A percentile compares a stretch with the other conserved stretches of the same genome.
Conservation (phyloP, 2,888 invertebrate species). For the Phaedon cochleariae region DNA sequence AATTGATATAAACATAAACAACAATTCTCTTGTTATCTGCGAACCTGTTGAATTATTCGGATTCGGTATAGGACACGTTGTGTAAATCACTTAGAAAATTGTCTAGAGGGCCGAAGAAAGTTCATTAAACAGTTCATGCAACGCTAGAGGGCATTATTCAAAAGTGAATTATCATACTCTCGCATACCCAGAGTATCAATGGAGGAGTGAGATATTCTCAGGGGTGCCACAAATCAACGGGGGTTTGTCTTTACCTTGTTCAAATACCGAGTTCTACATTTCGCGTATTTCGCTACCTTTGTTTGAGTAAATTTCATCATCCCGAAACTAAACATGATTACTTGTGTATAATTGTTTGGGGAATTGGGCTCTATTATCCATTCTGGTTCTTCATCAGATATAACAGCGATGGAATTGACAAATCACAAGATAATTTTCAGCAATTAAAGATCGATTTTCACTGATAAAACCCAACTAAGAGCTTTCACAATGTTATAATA, state of each 20-base stretch:
- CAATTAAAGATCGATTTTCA: not conserved
- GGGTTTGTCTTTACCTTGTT: not conserved
- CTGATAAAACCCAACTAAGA: too few relatives aligned
- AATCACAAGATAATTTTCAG: not conserved
- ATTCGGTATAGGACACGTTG: not conserved
- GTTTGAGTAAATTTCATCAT: not conserved
- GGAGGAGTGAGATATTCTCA: not conserved
- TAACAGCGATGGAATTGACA: not conserved
- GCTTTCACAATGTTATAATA: too few relatives aligned
- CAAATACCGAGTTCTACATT: slow-evolving; percentile 1
- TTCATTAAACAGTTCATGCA: slow-evolving; percentile 7
- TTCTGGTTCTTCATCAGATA: not conserved
- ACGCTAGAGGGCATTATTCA: slow-evolving; percentile 1
- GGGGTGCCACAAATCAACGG: slow-evolving; percentile 1
- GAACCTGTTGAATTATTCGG: not conserved
- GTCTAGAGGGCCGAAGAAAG: not conserved
- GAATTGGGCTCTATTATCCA: not conserved
- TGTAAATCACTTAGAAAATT: not conserved
- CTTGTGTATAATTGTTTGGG: not conserved
- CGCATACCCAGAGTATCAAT: slow-evolving; percentile 6
- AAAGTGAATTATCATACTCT: slow-evolving; percentile 3
- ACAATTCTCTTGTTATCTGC: not conserved
- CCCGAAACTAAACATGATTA: not conserved
- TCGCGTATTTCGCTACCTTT: not conserved
- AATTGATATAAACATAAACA: not conserved